Evolutionary conservation across 1,140 invertebrate genomes (phyloP), one percentile per base, ranked within the genome.

Genomic region (Lucilia cuprina): DNA sequence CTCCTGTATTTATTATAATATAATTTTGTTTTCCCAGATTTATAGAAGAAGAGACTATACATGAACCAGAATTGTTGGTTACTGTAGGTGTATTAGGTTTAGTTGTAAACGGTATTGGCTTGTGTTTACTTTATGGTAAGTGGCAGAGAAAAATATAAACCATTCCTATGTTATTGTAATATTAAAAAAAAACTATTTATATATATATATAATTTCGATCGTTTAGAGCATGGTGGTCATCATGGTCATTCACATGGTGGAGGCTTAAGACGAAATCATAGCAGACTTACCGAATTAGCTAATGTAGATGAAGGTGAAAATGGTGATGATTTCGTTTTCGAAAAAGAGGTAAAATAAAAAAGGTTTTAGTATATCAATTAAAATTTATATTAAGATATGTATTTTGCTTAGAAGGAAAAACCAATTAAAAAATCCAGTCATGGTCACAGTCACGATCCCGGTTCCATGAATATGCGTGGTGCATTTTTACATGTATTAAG

Each of bases 401-500:
- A n/a, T 77, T 84, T 21, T 41, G 41, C 13, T 41, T 30, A 87
- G 47, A 88, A 91, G 86, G 89, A 90, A 80, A 90, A 91, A 82
- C 85, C 82, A 74, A 60, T 82, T 19, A 91, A 91, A 83, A 87
- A 90, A 70, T 86, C 88, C 5, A 86, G 91, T 49, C 94, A 95
- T 85, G 91, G 92, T 4, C 94, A 95, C 86, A 90, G 92, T 82
- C 92, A 93, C 84, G 94, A 95, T 87, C 93, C 95, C 0, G 94
- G 94, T 34, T 96, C 98, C 88, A 96, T 99, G 95, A 99, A 99
- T 89, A 99, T 99, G 96, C 93, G 96, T 78, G 98, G 98, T 19
- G 99, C 99, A 1, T 99, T 99, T 91, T 93, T 99, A 74, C 99
- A 99, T 92, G 96, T 99, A 7, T 90, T 99, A 7, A 98, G 98